These are phyloP conservation scores for Onychomys leucogaster DNA, from an alignment of 2,797 vertebrate species.

Conservation along the genomic window DNA sequence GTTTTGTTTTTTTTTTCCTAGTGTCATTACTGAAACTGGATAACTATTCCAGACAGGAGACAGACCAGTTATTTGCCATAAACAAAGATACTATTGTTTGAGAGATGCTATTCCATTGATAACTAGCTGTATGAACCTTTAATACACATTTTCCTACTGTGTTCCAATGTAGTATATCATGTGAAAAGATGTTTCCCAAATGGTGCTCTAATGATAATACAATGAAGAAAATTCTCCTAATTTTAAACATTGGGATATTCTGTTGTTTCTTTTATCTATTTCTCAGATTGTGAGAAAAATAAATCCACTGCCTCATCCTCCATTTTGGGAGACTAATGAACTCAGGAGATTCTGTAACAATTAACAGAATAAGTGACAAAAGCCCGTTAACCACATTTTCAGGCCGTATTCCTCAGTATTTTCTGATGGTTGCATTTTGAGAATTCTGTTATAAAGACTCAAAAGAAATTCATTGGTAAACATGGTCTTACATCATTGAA, in stretches of 20 bases:
- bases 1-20: slow-evolving; percentile 13
- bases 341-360: neutral
- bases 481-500: neutral
- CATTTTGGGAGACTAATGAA: neutral
- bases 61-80: slow-evolving; percentile 25
- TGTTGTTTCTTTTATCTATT: neutral
- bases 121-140: slow-evolving; percentile 16
- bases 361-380: neutral
- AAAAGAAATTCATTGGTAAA: neutral
- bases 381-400: neutral
- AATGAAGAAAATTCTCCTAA: neutral
- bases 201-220: neutral
- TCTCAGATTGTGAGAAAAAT: neutral
- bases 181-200: neutral
- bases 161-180: neutral
- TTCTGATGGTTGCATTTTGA: neutral
- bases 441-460: neutral
- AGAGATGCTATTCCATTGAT: slow-evolving; percentile 4
- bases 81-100: slow-evolving; percentile 32
- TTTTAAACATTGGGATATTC: neutral
- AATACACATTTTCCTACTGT: slow-evolving; percentile 24
- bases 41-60: slow-evolving; percentile 48
- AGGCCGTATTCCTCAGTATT: neutral
- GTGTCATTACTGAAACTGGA: slow-evolving; percentile 50
- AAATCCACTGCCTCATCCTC: neutral